Evolutionary conservation across 2,797 vertebrate genomes (phyloP), one percentile per base, ranked within the genome.

Genomic region (Halcyon chelicuti): DNA sequence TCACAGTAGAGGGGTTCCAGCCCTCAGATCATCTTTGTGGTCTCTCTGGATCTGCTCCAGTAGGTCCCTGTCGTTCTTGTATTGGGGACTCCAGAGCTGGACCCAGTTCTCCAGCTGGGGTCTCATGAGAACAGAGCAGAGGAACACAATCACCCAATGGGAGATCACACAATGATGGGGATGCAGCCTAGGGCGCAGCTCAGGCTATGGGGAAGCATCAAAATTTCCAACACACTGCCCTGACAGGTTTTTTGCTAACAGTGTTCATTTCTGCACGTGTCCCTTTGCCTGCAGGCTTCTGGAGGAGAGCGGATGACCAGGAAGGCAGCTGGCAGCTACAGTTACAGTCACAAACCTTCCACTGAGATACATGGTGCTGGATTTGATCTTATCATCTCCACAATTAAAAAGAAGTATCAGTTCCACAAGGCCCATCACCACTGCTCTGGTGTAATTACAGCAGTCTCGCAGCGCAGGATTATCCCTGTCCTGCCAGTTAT

Each of bases 391-490:
- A 96, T 97, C 96, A 57, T 76, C 60, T 89, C 72, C 97, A 40
- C 93, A 86, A 81, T 86, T 94, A 77, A 77, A 96, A 97, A 94
- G 88, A 92, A 95, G 94, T 88, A 97, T 96, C 93, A 67, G 95
- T 96, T 97, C 92, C 85, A 81, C 79, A 40, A 49, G 66, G 82
- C 57, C 92, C 93, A 60, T 73, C 94, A 96, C 94, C 95, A 91
- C 94, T 95, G 76, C 94, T 61, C 90, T 94, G 91, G 71, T 94
- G 94, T 97, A 97, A 98, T 97, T 98, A 96, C 92, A 94, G 94
- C 88, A 90, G 88, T 11, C 91, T 91, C 1, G 0, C 80, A 66
- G 70, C 4, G 94, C 62, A 96, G 95, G 86, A 94, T 96, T 97
- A 95, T 97, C 94, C 92, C 95, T 93, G 90, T 95, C 93, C 95